Base-by-base conservation (phyloP, 1,140 invertebrate species). In the Cydia amplana region DNA sequence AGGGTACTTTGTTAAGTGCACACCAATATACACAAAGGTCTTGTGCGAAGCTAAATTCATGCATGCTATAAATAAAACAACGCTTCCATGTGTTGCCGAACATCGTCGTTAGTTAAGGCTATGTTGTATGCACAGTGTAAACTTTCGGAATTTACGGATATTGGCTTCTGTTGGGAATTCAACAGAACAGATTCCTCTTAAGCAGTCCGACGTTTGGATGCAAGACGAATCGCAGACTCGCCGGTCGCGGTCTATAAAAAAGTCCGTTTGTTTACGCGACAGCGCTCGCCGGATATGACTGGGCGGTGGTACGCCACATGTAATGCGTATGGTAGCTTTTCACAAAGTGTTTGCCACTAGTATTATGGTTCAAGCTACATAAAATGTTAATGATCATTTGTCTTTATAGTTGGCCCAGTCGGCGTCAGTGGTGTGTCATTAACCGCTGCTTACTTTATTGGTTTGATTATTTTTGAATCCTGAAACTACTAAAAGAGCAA, bases 181-280 rank as follows among this genome's bases (percentile, higher is more conserved):
- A 10, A 60, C 55, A 60, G 65, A 70, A 36, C 36, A 43, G 32
- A 70, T 70, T 70, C 65, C 32, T 70, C 25, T 70, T 81, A 79
- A 83, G 79, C 80, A 83, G 83, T 72, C 18, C 77, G 72, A 77
- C 80, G 79, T 82, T 79, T 79, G 81, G 80, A 81, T 77, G 82
- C 67, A 80, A 86, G 84, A 88, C 80, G 84, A 80, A 84, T 79
- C 76, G 82, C 85, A 88, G 87, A 82, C 85, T 49, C 76, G 82
- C 80, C 9, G 55, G 20, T 86, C 87, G 79, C 9, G 55, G 20
- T 86, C 87, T 90, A 89, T 91, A 89, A 90, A 90, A 25, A 89
- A 90, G 85, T 89, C 79, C 74, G 83, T 82, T 86, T 91, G 87
- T 91, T 90, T 91, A 90, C 86, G 79, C 77, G 80, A 51, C 18